Conservation (phyloP, 2,888 invertebrate species). For the Cordylochernes scorpioides region DNA sequence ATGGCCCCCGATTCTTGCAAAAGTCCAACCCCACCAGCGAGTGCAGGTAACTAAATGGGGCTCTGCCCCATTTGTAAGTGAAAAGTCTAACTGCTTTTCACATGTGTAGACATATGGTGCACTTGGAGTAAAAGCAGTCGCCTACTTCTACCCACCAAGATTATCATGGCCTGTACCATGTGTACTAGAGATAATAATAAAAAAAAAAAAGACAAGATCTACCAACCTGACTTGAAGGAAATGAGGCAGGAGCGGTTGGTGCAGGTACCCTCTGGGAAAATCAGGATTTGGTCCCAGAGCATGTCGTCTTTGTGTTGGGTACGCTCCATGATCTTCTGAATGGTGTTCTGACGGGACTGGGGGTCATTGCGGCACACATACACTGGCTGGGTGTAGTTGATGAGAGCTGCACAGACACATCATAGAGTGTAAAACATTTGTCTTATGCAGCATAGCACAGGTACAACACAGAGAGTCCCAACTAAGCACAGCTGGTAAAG, state of each 20-base stretch:
- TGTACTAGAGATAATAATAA: no score
- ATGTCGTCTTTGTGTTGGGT: conserved; percentile 50
- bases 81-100: no score
- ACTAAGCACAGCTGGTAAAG: no score
- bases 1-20: no score
- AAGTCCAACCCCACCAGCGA: no score
- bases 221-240: conserved; percentile 21
- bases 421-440: neutral
- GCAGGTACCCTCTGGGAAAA: conserved; percentile 83
- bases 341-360: conserved; percentile 63
- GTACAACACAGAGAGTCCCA: neutral
- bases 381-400: conserved; percentile 78
- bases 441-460: neutral
- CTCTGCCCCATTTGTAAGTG: no score
- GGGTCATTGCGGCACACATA: conserved; percentile 81
- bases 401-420: conserved; percentile 34
- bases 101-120: no score
- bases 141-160: no score
- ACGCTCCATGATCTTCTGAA: conserved; percentile 57
- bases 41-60: no score
- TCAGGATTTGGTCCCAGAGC: conserved; percentile 84
- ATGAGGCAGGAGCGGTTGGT: conserved; percentile 64
- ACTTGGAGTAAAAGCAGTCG: no score
- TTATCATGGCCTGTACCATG: no score
- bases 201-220: neutral